Base-by-base conservation (phyloP, 2,113 vertebrate genomes). In the Cnemophilus loriae region DNA sequence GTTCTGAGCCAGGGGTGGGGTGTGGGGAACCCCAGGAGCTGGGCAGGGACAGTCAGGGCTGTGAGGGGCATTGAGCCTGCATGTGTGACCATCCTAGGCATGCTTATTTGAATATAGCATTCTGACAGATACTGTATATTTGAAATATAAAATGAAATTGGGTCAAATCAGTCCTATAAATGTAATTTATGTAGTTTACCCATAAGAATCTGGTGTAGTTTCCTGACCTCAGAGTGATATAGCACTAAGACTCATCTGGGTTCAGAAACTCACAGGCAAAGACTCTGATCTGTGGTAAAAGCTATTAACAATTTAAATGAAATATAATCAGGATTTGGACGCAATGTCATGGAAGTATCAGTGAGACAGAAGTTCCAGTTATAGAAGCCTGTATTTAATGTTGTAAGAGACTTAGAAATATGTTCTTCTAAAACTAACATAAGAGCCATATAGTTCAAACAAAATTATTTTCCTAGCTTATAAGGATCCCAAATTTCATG, bases 401-500 rank as follows among this genome's bases (percentile, higher is more conserved):
- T 69, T 91, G 30, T 67, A 75, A 90, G 19, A 18, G 27, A 67
- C 73, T 88, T 90, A 81, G 50, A 88, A 88, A 55, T 80, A 46
- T 47, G 53, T 67, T 87, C 52, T 74, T 93, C 56, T 80, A 78
- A 89, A 90, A 68, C 41, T 59, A 71, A 68, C 28, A 26, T 44
- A 85, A 91, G 73, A 84, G 24, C 24, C 21, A n/a, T 37, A 39
- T 75, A 75, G 33, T 90, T 95, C 46, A 93, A 90, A 84, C 39
- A 80, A 88, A 97, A 86, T 68, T 3, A 93, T 86, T 88, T 95
- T 63, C 24, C 39, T 84, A 71, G 47, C 73, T 78, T 94, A 41
- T 52, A 60, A 41, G 67, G 28, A 86, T 63, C 24, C 35, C 19
- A 85, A 77, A 77, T 90, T 82, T 91, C 46, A 70, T 70, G 47